These are phyloP conservation scores for Danaus chrysippus DNA, from an alignment of 2,888 invertebrate genomes.

Conservation along the genomic window DNA sequence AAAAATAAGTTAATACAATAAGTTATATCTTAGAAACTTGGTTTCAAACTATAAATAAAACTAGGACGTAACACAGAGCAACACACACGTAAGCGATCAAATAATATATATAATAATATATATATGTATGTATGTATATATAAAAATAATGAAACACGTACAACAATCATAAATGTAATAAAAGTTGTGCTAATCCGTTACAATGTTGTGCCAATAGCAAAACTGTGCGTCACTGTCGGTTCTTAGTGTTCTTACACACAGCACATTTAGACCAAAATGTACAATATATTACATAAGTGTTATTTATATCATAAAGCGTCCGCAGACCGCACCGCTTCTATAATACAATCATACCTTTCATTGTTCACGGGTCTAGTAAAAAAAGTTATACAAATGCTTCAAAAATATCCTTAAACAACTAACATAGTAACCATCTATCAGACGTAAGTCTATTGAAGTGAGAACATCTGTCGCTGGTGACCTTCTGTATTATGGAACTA, in stretches of 20 bases:
- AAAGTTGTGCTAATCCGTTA: constrained; percentile 56
- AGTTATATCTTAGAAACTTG: constrained; percentile 73
- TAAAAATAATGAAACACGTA: constrained; percentile 71
- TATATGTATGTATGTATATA: constrained; percentile 70
- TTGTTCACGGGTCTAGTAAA: constrained; percentile 75
- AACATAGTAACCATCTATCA: constrained; percentile 72
- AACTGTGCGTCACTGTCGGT: constrained; percentile 60
- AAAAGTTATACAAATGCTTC: constrained; percentile 77
- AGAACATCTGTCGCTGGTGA: constrained; percentile 66
- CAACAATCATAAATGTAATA: constrained; percentile 60
- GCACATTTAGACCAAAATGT: constrained; percentile 78
- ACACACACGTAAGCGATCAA: constrained; percentile 55
- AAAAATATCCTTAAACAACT: constrained; percentile 79
- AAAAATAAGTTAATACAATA: constrained; percentile 71
- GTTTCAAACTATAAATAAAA: constrained; percentile 70
- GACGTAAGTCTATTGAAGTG: constrained; percentile 69
- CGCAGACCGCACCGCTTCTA: constrained; percentile 71
- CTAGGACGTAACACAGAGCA: constrained; percentile 75
- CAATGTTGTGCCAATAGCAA: constrained; percentile 72
- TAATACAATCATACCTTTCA: constrained; percentile 55
- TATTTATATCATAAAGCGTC: constrained; percentile 72
- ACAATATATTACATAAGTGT: constrained; percentile 77
- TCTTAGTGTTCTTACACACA: constrained; percentile 74
- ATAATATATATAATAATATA: too few species aligned
- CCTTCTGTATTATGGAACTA: constrained; percentile 54